Conservation (phyloP, 2,888 invertebrate genomes). For the Tolmerus cingulatus region DNA sequence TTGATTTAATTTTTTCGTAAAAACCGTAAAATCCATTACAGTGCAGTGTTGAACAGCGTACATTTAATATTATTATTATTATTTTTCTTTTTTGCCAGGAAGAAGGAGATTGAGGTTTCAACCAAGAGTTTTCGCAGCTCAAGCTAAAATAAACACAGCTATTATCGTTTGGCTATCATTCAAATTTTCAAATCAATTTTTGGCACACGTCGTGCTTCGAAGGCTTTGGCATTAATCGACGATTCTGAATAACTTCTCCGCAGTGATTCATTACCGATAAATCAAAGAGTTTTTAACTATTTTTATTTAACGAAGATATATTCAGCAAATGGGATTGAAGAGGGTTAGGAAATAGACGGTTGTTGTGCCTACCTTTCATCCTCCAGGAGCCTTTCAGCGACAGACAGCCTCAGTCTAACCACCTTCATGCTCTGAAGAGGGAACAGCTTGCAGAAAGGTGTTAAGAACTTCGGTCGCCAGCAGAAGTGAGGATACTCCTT, state of each 20-base stretch:
- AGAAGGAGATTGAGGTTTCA: neutral
- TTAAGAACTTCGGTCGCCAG: slow-evolving; percentile 76
- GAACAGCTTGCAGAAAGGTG: slow-evolving; percentile 81
- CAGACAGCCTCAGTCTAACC: slow-evolving; percentile 77
- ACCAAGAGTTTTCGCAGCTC: neutral
- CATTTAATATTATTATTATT: too few relatives aligned
- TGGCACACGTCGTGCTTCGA: neutral
- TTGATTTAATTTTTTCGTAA: neutral
- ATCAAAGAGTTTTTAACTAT: neutral
- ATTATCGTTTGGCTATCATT: neutral
- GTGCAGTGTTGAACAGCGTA: neutral
- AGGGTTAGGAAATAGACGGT: neutral
- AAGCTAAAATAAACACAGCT: neutral
- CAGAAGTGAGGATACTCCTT: slow-evolving; percentile 71
- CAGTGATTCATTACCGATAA: neutral
- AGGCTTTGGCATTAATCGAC: neutral
- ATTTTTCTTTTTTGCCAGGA: neutral
- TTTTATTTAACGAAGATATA: neutral
- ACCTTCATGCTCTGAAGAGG: slow-evolving; percentile 91
- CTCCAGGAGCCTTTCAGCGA: slow-evolving; percentile 75
- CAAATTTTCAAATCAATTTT: neutral
- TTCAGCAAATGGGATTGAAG: neutral
- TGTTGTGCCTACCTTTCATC: slow-evolving; percentile 71
- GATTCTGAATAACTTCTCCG: neutral
- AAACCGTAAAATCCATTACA: neutral